phyloP scores from a whole-genome alignment of 2,113 vertebrate species.

The Pedionomus torquatus region DNA sequence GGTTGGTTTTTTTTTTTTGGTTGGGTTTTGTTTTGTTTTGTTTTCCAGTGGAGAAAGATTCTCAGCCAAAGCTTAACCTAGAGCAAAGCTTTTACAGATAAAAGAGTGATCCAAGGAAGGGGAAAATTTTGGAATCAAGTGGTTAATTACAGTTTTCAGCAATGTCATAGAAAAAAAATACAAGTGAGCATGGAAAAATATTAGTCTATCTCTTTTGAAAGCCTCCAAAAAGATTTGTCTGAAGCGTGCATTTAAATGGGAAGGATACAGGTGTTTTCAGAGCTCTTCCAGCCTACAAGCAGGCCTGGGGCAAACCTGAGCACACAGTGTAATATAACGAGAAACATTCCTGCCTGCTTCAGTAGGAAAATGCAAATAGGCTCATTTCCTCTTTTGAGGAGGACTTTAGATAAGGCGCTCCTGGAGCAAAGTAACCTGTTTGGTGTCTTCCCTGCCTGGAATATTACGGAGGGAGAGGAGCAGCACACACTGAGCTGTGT shows the following conservation, averaged over 20 bases:
- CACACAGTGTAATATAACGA: constrained; percentile 49
- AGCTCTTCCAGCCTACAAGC: constrained; percentile 73
- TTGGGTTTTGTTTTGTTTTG: background rate
- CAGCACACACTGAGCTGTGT: background rate
- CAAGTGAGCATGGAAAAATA: constrained; percentile 57
- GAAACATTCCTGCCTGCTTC: constrained; percentile 68
- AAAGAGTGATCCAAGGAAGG: background rate
- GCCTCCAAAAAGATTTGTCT: constrained; percentile 74
- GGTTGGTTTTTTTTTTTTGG: background rate
- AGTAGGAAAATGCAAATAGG: constrained; percentile 80
- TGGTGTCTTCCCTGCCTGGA: constrained; percentile 35
- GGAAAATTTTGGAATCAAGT: constrained; percentile 16
- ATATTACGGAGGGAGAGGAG: background rate
- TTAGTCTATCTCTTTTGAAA: constrained; percentile 71
- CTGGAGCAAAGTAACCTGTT: constrained; percentile 71
- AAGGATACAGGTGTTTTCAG: constrained; percentile 79
- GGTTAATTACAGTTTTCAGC: constrained; percentile 70
- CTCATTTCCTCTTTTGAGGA: constrained; percentile 74
- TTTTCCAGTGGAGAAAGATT: background rate
- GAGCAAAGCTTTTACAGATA: background rate
- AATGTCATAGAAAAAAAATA: constrained; percentile 48
- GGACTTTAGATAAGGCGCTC: constrained; percentile 73
- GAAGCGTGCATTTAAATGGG: constrained; percentile 73
- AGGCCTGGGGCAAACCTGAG: constrained; percentile 79
- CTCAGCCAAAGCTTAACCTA: background rate